Conservation (phyloP, 2,797 vertebrate genomes). For the Percopsis omiscomaycus region DNA sequence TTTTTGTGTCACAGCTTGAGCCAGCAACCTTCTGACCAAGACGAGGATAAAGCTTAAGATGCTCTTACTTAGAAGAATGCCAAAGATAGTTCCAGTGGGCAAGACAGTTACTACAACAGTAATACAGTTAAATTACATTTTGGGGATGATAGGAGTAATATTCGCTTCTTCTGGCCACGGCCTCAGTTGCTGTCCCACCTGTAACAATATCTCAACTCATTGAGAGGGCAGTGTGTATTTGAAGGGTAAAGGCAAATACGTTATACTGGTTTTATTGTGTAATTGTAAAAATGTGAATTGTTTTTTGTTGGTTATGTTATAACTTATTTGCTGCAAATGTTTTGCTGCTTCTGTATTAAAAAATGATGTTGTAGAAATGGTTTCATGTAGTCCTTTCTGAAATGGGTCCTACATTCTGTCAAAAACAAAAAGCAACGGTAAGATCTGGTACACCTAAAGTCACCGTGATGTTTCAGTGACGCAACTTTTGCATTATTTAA, state of each 20-base stretch:
- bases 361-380: slow-evolving; percentile 2
- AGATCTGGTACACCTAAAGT: too few relatives aligned
- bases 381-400: neutral
- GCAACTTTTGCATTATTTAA: too few relatives aligned
- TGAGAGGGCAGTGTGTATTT: slow-evolving; percentile 9
- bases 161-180: neutral
- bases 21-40: neutral
- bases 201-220: too few relatives aligned
- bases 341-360: slow-evolving; percentile 30
- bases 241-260: slow-evolving; percentile 39
- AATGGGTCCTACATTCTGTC: too few relatives aligned
- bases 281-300: slow-evolving; percentile 77
- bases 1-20: slow-evolving; percentile 76
- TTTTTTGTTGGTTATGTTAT: slow-evolving; percentile 73
- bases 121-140: neutral
- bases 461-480: too few relatives aligned
- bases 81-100: slow-evolving; percentile 6
- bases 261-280: slow-evolving; percentile 63
- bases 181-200: neutral
- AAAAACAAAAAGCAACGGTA: too few relatives aligned
- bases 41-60: neutral
- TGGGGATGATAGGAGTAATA: neutral
- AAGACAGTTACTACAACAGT: neutral
- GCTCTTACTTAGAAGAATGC: slow-evolving; percentile 17
- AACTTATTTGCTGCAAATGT: slow-evolving; percentile 83